Conservation (phyloP, 1,140 invertebrate species). For the Thalassaphorura encarpata region DNA sequence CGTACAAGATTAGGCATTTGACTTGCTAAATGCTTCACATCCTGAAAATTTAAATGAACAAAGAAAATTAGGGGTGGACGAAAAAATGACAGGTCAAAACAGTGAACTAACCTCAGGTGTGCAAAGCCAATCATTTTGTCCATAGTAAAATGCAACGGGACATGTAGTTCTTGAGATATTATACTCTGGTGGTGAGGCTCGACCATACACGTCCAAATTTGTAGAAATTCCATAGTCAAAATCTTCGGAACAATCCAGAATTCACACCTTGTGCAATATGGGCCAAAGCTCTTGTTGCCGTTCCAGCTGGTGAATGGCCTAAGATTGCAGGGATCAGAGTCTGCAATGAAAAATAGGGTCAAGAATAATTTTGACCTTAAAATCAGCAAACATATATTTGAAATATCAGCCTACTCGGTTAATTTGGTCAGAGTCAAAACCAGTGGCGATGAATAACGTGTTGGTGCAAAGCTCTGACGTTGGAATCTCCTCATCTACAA, state of each 20-base stretch:
- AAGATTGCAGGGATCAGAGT: constrained; percentile 61
- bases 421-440: constrained; percentile 44
- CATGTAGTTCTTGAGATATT: constrained; percentile 44
- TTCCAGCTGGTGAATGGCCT: constrained; percentile 69
- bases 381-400: not conserved
- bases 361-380: not conserved
- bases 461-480: constrained; percentile 46
- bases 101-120: constrained; percentile 9
- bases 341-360: constrained; percentile 35
- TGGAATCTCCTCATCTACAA: constrained; percentile 40
- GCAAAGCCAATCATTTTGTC: constrained; percentile 22
- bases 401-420: constrained; percentile 20
- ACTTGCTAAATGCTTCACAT: too few relatives aligned
- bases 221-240: constrained; percentile 38
- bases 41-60: too few relatives aligned
- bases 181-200: constrained; percentile 44
- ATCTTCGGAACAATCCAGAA: constrained; percentile 37
- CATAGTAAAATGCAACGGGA: constrained; percentile 38
- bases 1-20: not conserved
- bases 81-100: too few relatives aligned
- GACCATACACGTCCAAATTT: constrained; percentile 41
- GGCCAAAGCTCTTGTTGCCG: constrained; percentile 63
- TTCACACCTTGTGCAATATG: constrained; percentile 61
- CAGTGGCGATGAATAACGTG: constrained; percentile 46
- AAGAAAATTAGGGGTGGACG: too few relatives aligned